Evolutionary conservation across 1,140 invertebrate genomes (phyloP).

Genomic region (Habropoda laboriosa): DNA sequence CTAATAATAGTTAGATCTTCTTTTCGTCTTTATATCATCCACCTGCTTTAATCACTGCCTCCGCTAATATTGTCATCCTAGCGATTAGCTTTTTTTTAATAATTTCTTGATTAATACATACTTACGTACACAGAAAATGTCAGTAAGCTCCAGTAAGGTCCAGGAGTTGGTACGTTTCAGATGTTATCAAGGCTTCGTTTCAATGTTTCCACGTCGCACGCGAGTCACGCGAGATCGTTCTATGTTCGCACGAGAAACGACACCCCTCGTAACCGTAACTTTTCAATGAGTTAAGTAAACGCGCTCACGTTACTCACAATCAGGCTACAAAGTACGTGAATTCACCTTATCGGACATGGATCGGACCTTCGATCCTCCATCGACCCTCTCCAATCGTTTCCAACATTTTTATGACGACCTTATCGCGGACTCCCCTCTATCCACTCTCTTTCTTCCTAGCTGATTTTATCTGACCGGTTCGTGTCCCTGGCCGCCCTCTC

Average conservation of each 20-base stretch:
- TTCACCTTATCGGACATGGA: conserved; percentile 22
- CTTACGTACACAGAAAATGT: neutral
- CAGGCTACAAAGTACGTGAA: neutral
- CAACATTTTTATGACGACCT: conserved; percentile 31
- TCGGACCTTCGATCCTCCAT: conserved; percentile 22
- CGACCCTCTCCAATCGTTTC: neutral
- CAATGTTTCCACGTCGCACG: neutral
- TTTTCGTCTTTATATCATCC: too few species aligned
- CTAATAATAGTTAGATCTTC: too few species aligned
- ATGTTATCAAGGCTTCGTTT: neutral
- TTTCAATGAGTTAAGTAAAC: conserved; percentile 47
- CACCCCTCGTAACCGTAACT: conserved; percentile 14
- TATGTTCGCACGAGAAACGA: too few species aligned
- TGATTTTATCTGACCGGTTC: conserved; percentile 9
- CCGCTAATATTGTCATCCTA: too few species aligned
- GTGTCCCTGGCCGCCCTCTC: conserved; percentile 8
- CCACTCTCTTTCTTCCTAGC: neutral
- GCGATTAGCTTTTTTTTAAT: too few species aligned
- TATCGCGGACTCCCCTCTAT: conserved; percentile 2
- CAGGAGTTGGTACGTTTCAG: neutral
- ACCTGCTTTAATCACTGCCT: too few species aligned
- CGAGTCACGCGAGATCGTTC: conserved; percentile 24
- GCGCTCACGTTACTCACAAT: neutral
- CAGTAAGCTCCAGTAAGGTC: neutral
- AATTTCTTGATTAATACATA: too few species aligned